phyloP scores from a whole-genome alignment of 2,888 invertebrate genomes.

The Drosophila nigricruria region DNA sequence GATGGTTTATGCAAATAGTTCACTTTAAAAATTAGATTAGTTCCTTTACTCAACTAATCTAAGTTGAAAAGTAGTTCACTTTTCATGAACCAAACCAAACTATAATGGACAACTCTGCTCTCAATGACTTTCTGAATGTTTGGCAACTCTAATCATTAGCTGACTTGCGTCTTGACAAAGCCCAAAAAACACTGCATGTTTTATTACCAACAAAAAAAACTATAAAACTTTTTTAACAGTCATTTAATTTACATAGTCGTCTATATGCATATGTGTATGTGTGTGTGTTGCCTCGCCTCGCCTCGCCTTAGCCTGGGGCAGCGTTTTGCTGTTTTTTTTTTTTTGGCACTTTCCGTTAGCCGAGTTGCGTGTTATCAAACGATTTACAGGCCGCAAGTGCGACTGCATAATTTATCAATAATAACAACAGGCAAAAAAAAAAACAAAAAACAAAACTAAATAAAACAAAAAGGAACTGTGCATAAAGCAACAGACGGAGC shows the following conservation, averaged over 20 bases:
- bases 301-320: conserved; percentile 7
- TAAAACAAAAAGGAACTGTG: conserved; percentile 33
- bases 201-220: conserved; percentile 28
- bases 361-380: conserved; percentile 78
- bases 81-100: no score
- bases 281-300: conserved; percentile 10
- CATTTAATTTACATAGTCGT: conserved; percentile 59
- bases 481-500: conserved; percentile 69
- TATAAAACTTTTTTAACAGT: conserved; percentile 37
- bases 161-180: conserved; percentile 15
- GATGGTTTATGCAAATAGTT: no score
- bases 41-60: no score
- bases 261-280: background rate
- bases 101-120: background rate
- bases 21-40: no score
- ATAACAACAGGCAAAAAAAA: conserved; percentile 39
- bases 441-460: conserved; percentile 24
- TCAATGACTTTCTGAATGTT: background rate
- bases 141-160: conserved; percentile 15
- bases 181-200: conserved; percentile 12
- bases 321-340: conserved; percentile 17
- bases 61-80: no score
- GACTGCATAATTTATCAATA: conserved; percentile 79
- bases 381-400: conserved; percentile 77
- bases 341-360: conserved; percentile 75